These are phyloP conservation scores for Microctonus hyperodae DNA, from an alignment of 2,888 invertebrate genomes.

Conservation along the genomic window DNA sequence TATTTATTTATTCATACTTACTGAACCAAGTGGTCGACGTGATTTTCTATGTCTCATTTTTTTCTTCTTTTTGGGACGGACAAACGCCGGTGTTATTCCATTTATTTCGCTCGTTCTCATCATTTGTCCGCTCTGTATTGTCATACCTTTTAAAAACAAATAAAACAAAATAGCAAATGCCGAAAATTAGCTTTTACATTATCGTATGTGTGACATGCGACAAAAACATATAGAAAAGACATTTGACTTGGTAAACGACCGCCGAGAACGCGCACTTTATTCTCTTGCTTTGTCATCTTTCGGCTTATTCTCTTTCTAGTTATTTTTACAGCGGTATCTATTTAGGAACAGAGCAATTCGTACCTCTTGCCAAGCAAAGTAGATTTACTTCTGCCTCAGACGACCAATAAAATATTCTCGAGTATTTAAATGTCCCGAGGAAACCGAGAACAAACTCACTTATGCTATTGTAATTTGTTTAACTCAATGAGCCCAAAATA, in stretches of 20 bases:
- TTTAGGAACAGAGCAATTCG: constrained; percentile 47
- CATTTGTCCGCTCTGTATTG: constrained; percentile 59
- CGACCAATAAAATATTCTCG: constrained; percentile 28
- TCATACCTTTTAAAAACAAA: constrained; percentile 56
- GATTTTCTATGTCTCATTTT: constrained; percentile 56
- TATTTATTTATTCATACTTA: constrained; percentile 40
- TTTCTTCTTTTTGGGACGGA: constrained; percentile 59
- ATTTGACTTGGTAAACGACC: not conserved
- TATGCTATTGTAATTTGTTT: constrained; percentile 2
- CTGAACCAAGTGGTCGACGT: constrained; percentile 52
- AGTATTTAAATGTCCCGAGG: constrained; percentile 25
- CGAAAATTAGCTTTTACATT: not conserved
- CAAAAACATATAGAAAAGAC: not conserved
- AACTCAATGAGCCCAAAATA: constrained; percentile 6
- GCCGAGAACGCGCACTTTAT: not conserved
- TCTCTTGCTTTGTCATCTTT: not conserved
- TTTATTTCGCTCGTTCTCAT: constrained; percentile 52
- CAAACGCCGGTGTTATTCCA: constrained; percentile 45
- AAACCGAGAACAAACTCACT: not conserved
- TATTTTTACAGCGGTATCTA: constrained; percentile 48
- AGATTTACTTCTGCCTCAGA: constrained; percentile 27
- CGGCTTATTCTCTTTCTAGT: constrained; percentile 18
- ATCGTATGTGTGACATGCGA: not conserved
- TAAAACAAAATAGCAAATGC: constrained; percentile 19
- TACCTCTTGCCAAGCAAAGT: constrained; percentile 44